Percentiles rank a stretch among this genome's conserved stretches.
These are phyloP conservation scores for Drosophila pandora DNA, from an alignment of 1,140 invertebrate genomes.

Conservation along the genomic window DNA sequence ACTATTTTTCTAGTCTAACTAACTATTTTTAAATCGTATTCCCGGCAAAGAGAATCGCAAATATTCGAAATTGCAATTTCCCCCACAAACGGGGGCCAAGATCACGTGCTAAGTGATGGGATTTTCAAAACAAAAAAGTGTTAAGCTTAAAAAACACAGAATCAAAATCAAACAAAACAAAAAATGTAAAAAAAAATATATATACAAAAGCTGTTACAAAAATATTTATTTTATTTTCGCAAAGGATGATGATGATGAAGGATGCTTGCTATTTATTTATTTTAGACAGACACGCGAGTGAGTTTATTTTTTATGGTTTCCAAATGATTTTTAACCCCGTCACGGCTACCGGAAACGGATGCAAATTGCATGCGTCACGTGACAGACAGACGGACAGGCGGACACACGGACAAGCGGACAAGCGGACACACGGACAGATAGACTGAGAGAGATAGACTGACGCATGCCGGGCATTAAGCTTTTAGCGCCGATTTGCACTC, in stretches of 20 bases:
- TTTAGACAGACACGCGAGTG: constrained; percentile 72
- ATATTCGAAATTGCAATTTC: constrained; percentile 78
- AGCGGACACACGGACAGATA: constrained; percentile 22
- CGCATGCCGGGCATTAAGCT: constrained; percentile 72
- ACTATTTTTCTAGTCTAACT: too few relatives aligned
- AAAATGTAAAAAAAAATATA: constrained; percentile 9
- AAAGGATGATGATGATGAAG: neutral
- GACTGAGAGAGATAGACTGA: neutral
- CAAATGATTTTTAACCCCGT: constrained; percentile 80
- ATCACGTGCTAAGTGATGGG: constrained; percentile 72
- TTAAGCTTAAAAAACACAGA: constrained; percentile 65
- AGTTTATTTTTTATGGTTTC: constrained; percentile 80
- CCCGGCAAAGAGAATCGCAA: constrained; percentile 75
- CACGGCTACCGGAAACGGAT: constrained; percentile 69
- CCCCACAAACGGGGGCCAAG: constrained; percentile 27
- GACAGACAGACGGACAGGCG: constrained; percentile 62
- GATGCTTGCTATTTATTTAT: constrained; percentile 68
- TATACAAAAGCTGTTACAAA: constrained; percentile 25
- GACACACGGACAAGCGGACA: constrained; percentile 37
- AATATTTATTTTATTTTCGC: constrained; percentile 42
- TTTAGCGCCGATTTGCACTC: constrained; percentile 66
- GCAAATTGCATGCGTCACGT: constrained; percentile 82
- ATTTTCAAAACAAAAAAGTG: constrained; percentile 77
- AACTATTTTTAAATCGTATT: neutral
- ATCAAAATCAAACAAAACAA: constrained; percentile 33